Evolutionary conservation across 2,888 invertebrate genomes (phyloP), one percentile per base, ranked within the genome.

Genomic region (Spodoptera exigua): DNA sequence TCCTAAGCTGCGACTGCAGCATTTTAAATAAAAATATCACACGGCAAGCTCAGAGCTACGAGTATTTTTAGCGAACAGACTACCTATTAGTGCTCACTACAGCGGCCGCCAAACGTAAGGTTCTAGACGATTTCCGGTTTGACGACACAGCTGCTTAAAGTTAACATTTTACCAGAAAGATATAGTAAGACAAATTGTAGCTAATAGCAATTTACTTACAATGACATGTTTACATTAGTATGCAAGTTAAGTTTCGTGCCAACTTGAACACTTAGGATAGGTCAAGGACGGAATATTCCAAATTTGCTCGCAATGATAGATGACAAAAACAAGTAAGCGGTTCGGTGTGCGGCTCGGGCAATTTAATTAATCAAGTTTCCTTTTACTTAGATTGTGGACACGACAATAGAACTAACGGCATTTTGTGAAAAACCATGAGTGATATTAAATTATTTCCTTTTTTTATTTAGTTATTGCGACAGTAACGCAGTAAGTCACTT

Each of bases 21-120:
- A 32, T 46, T 61, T 61, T 13, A 40, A 67, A 65, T 52, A 67
- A 44, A 66, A 55, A 62, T 62, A 55, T 43, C 46, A 32, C 36
- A 62, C 13, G 46, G 34, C 35, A 32, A 68, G 41, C 37, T 43
- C 51, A 21, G 18, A 39, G 52, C 17, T 48, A 68, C 9, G 35
- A 34, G 45, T 64, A 64, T 64, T 67, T 64, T 64, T 67, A 64
- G 68, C 64, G 4, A 11, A 40, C 12, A 16, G 27, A 43, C 17
- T 36, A 46, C 60, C 51, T 60, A 51, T 35, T 34, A 36, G 56
- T 61, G 56, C 14, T 39, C 35, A 44, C 27, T 32, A 45, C 18
- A n/a, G 37, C 34, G 10, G 17, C 37, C 37, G 18, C 17, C 21
- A 12, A 37, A n/a, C 16, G 43, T 35, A 27, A 65, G 40, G 34